These are phyloP conservation scores for Enteromius fasciolatus DNA, from an alignment of 2,797 vertebrate species.

Conservation along the genomic window DNA sequence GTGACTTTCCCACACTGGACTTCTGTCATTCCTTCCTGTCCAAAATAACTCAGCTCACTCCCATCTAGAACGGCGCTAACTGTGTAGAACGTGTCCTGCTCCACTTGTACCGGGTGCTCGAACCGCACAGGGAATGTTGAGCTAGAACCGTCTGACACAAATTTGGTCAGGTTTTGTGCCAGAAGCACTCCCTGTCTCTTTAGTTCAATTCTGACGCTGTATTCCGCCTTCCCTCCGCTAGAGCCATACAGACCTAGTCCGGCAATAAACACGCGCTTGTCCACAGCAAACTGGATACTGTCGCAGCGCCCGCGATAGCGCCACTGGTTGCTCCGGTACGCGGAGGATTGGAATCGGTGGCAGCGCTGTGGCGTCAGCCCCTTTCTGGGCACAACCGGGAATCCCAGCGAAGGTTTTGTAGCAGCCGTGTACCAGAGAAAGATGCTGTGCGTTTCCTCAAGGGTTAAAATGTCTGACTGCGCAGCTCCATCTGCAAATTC, in stretches of 20 bases:
- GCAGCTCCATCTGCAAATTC: conserved; percentile 95
- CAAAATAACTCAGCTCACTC: conserved; percentile 97
- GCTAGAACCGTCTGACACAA: conserved; percentile 93
- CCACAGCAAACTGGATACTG: conserved; percentile 97
- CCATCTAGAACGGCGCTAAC: conserved; percentile 93
- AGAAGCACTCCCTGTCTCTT: conserved; percentile 90
- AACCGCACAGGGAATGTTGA: conserved; percentile 93
- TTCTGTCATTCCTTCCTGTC: conserved; percentile 98
- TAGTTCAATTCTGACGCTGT: conserved; percentile 91
- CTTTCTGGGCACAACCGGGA: conserved; percentile 81
- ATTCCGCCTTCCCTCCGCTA: conserved; percentile 90
- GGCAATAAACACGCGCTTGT: conserved; percentile 91
- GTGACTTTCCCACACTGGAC: conserved; percentile 96
- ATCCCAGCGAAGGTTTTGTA: conserved; percentile 89
- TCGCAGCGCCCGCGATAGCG: conserved; percentile 95
- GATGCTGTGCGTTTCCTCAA: conserved; percentile 92
- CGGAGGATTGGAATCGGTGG: conserved; percentile 93
- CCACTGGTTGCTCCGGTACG: conserved; percentile 98
- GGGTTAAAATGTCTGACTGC: conserved; percentile 91
- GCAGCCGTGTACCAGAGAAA: conserved; percentile 98
- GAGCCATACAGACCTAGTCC: conserved; percentile 95
- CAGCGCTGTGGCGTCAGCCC: conserved; percentile 88
- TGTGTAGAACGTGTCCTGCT: conserved; percentile 95
- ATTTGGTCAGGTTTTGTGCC: conserved; percentile 89
- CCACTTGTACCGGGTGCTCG: conserved; percentile 95